Evolutionary conservation across 2,888 invertebrate species (phyloP), one percentile per base, ranked within the genome.

Genomic region (Troilus luridus): DNA sequence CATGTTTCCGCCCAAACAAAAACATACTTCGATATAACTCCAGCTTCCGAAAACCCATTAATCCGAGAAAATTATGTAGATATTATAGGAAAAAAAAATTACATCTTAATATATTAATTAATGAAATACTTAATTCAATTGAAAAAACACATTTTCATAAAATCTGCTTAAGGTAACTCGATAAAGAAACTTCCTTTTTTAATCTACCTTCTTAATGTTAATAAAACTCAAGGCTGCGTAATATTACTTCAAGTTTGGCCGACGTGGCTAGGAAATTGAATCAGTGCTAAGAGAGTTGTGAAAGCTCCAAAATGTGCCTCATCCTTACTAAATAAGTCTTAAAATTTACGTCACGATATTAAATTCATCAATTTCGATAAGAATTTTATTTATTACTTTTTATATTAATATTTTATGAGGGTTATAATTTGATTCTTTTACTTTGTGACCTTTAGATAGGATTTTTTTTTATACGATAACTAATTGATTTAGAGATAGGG

Each of bases 201-300:
- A 17, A 77, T 77, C 41, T 77, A 77, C 9, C 41, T 41, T 41
- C 41, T 77, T 41, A 77, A 41, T 41, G 14, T 77, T 77, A 41
- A 77, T 77, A 77, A 77, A 77, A 17, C 72, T 77, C 17, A 77
- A 27, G 27, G 7, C 41, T 77, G 27, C 0, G 27, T 77, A 77
- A 41, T 41, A 27, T 77, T 77, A 41, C 72, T 77, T 77, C 17
- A 77, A 77, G 72, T 77, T 41, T 27, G 72, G 72, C 27, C 72
- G 72, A 77, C 72, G 72, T 77, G 72, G 27, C 27, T 27, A 77
- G 72, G 41, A 77, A 77, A 77, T 77, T 19, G 27, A 77, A 77
- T 77, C 72, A 77, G 27, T 41, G 17, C 17, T 77, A 5, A 77
- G 41, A 77, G 72, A 77, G 17, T 41, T 3, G 17, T 19, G 72